Conservation (phyloP, 2,113 vertebrate species). For the Stegostoma tigrinum region DNA sequence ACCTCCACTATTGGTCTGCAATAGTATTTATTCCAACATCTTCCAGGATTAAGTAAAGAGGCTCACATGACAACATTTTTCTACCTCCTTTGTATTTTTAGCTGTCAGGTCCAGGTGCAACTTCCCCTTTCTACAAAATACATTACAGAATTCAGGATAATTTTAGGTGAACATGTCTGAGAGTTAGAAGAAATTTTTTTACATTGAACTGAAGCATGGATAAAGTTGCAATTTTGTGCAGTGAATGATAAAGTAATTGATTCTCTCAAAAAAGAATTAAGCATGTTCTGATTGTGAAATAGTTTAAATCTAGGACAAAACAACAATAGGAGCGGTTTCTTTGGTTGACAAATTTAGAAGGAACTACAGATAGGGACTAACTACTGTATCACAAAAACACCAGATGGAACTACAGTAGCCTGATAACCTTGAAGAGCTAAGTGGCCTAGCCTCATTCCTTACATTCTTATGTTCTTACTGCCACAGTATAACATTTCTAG, state of each 20-base stretch:
- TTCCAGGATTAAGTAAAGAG: background rate
- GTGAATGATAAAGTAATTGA: background rate
- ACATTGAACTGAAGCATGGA: background rate
- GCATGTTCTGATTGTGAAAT: background rate
- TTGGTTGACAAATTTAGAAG: background rate
- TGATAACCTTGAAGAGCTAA: background rate
- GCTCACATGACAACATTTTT: background rate
- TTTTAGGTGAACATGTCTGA: background rate
- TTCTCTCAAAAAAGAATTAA: background rate
- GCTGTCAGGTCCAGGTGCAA: background rate
- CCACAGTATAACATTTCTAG: background rate
- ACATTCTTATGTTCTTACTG: conserved; percentile 6
- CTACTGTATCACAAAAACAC: background rate
- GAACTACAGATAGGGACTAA: background rate
- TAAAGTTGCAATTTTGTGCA: background rate
- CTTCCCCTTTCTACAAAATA: background rate
- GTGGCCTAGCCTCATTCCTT: conserved; percentile 14
- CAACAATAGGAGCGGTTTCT: background rate
- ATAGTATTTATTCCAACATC: background rate
- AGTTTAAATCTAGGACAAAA: background rate
- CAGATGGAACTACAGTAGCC: background rate
- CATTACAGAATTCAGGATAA: background rate
- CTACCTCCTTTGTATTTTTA: background rate
- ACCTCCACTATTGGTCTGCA: background rate
- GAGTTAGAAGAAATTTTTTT: background rate